Evolutionary conservation across 2,113 vertebrate species (phyloP).

Genomic region (Meleagris gallopavo): DNA sequence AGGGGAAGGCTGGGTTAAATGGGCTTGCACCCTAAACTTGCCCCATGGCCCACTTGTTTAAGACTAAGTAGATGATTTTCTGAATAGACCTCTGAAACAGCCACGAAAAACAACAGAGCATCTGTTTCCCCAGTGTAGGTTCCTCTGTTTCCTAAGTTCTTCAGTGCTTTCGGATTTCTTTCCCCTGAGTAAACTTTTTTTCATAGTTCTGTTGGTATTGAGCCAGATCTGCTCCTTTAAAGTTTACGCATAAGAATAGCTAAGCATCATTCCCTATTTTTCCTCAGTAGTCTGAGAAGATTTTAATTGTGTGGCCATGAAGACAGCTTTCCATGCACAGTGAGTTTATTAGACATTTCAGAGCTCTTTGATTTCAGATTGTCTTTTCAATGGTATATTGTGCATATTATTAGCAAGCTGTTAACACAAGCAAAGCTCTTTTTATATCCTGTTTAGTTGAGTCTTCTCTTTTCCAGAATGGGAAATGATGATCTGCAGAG

Average conservation of each 20-base stretch:
- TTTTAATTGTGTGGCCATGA: neutral
- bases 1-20: constrained; percentile 10
- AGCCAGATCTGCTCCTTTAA: constrained; percentile 52
- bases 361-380: neutral
- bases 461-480: constrained; percentile 45
- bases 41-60: neutral
- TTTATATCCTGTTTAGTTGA: constrained; percentile 23
- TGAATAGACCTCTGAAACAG: constrained; percentile 46
- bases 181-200: constrained; percentile 60
- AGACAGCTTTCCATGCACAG: neutral
- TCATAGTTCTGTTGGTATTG: constrained; percentile 46
- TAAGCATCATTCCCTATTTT: neutral
- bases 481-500: neutral
- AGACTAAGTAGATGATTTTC: neutral
- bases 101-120: constrained; percentile 49
- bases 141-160: constrained; percentile 53
- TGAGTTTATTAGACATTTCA: neutral
- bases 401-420: constrained; percentile 5
- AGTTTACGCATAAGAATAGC: neutral
- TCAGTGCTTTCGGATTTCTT: constrained; percentile 31
- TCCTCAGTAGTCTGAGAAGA: constrained; percentile 18
- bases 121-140: constrained; percentile 55
- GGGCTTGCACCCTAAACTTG: neutral
- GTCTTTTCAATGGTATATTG: neutral
- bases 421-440: constrained; percentile 23